These are phyloP conservation scores for Sebastes iracundus DNA, from an alignment of 2,797 vertebrate species.

Conservation along the genomic window DNA sequence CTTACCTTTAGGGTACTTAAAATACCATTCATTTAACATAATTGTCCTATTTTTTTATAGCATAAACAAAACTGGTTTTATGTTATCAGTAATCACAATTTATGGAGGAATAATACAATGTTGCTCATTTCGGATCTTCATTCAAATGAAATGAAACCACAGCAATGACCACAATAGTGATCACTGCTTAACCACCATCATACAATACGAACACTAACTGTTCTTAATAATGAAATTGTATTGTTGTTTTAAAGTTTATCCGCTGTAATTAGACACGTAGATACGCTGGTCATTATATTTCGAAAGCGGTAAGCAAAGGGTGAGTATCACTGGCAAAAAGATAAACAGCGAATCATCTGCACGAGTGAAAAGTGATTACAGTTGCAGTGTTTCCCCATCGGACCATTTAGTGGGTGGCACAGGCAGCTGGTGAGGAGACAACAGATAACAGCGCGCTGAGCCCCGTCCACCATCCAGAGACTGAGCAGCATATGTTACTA, in stretches of 20 bases:
- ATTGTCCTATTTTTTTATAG: neutral
- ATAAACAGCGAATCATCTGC: constrained; percentile 63
- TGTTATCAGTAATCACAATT: neutral
- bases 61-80: constrained; percentile 16
- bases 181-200: constrained; percentile 15
- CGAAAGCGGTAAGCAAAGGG: constrained; percentile 36
- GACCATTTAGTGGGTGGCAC: constrained; percentile 64
- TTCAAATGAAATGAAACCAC: constrained; percentile 22
- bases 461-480: constrained; percentile 26
- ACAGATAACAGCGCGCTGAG: constrained; percentile 46
- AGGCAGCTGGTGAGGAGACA: constrained; percentile 63
- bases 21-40: neutral
- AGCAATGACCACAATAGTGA: constrained; percentile 10
- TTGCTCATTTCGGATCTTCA: constrained; percentile 34
- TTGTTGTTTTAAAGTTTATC: constrained; percentile 1
- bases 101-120: constrained; percentile 16
- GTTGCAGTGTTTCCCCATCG: constrained; percentile 62
- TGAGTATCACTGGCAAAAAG: constrained; percentile 42
- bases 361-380: constrained; percentile 68
- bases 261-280: constrained; percentile 29
- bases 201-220: neutral
- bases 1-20: neutral
- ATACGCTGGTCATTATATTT: constrained; percentile 38
- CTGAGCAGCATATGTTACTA: constrained; percentile 55
- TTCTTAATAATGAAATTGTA: neutral